These are phyloP conservation scores for Melanargia galathea DNA, from an alignment of 2,888 invertebrate genomes.

Conservation along the genomic window DNA sequence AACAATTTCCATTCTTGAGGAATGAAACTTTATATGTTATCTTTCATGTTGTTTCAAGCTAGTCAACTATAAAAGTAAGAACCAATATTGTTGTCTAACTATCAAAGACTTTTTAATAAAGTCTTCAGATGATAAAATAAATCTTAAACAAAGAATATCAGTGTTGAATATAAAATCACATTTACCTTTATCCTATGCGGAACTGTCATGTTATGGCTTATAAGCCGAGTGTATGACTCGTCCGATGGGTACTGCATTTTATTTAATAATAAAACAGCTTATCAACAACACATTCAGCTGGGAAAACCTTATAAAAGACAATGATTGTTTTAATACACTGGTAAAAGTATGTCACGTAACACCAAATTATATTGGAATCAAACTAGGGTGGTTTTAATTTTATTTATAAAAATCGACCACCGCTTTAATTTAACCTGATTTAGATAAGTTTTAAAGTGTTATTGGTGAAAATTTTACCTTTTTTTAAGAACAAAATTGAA, in stretches of 20 bases:
- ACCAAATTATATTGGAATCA: not conserved
- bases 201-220: conserved; percentile 79
- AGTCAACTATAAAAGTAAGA: too few relatives aligned
- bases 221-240: conserved; percentile 74
- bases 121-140: not conserved
- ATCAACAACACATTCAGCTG: conserved; percentile 23
- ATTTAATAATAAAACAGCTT: conserved; percentile 12
- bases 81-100: too few relatives aligned
- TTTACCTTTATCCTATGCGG: conserved; percentile 77
- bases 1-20: not conserved
- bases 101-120: too few relatives aligned
- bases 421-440: not conserved
- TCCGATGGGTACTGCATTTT: conserved; percentile 62
- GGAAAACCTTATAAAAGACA: conserved; percentile 17
- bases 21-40: too few relatives aligned
- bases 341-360: conserved; percentile 16
- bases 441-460: not conserved
- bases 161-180: conserved; percentile 7
- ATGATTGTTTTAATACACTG: not conserved
- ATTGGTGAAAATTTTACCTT: not conserved
- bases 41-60: too few relatives aligned
- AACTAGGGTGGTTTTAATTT: not conserved
- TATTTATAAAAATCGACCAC: not conserved
- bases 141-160: conserved; percentile 1
- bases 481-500: not conserved